Evolutionary conservation across 2,797 vertebrate species (phyloP), one percentile per base, ranked within the genome.

Genomic region (Hoplostethus atlanticus): DNA sequence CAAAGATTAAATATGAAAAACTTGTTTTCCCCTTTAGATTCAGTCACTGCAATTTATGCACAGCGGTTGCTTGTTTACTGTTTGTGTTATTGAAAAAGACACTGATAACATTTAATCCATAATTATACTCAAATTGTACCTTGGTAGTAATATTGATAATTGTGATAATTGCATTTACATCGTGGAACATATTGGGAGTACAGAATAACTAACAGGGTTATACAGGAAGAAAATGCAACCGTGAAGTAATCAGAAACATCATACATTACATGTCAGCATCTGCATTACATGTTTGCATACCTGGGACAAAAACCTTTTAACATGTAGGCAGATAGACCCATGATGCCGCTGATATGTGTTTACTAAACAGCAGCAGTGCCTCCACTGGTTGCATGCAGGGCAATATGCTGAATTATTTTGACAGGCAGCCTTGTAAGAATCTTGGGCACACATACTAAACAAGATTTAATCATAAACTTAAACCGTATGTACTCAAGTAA

Each of bases 221-320:
- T 86, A 76, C 65, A 56, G 75, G 69, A 73, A 46, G 51, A 59
- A 15, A 73, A 53, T 38, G 44, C 38, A 64, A 38, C 54, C 65
- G 83, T 86, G 81, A 90, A 88, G 91, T 86, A 88, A 91, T 90
- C 82, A 91, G 85, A 84, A 80, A 88, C 65, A 79, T 64, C 73
- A 56, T 54, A 77, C 64, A 85, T 78, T 84, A 91, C 91, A 92
- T 91, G 88, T 89, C 91, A 91, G 79, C 83, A 61, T 84, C 79
- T n/a, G n/a, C n/a, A n/a, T n/a, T n/a, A n/a, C n/a, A n/a, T n/a
- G n/a, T n/a, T n/a, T n/a, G n/a, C n/a, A n/a, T n/a, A n/a, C n/a
- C n/a, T n/a, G n/a, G 84, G 81, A 84, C 69, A 87, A 85, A 81
- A 84, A 78, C 64, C 67, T 67, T 46, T 70, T 40, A 40, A 67